Conservation (phyloP, 2,113 vertebrate species). For the Triplophysa tibetana region DNA sequence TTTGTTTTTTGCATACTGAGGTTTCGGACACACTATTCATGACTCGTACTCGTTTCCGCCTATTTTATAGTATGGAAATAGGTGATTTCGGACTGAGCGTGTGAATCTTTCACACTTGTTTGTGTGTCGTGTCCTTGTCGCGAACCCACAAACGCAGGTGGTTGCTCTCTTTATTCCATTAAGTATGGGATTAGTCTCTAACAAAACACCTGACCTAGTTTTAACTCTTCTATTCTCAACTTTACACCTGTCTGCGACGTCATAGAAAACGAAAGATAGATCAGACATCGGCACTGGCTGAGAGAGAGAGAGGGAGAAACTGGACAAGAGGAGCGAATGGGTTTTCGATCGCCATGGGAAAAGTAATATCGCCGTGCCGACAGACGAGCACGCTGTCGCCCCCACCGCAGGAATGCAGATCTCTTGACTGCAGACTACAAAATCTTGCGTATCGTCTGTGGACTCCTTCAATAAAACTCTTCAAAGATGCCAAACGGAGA, state of each 20-base stretch:
- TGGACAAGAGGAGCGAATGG: slow-evolving; percentile 4
- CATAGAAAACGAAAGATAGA: not conserved
- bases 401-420: slow-evolving; percentile 49
- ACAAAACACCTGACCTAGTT: not conserved
- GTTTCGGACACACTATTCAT: too few species aligned
- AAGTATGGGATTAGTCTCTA: not conserved
- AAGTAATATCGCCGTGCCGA: slow-evolving; percentile 42
- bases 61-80: too few species aligned
- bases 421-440: slow-evolving; percentile 47
- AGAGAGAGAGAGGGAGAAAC: slow-evolving; percentile 11
- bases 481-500: not conserved
- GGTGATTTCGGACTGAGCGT: too few species aligned
- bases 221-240: not conserved
- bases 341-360: slow-evolving; percentile 51
- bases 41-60: too few species aligned
- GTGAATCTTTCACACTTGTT: not conserved
- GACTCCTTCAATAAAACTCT: not conserved
- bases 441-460: slow-evolving; percentile 12
- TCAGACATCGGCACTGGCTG: not conserved
- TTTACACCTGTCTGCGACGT: not conserved
- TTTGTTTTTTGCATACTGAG: too few species aligned
- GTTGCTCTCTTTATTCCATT: not conserved
- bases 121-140: not conserved
- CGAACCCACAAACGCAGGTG: not conserved
- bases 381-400: slow-evolving; percentile 33